Evolutionary conservation across 2,113 vertebrate species (phyloP).

Genomic region (Salvelinus alpinus): DNA sequence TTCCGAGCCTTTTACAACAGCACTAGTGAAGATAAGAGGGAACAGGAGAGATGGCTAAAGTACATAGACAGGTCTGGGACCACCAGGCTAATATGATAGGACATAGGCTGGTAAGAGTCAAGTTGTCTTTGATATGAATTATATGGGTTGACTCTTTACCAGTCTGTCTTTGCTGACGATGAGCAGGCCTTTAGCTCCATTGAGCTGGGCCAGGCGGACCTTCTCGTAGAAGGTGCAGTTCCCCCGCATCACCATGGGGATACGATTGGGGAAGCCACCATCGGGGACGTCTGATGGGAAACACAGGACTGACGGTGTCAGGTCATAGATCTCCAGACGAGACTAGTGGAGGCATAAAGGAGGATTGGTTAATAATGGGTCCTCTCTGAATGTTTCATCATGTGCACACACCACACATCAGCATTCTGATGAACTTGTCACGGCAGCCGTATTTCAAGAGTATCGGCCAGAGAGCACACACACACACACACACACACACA

Average conservation of each 20-base stretch:
- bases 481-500: conserved; percentile 5
- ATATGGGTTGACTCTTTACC: conserved; percentile 63
- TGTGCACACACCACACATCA: too few species aligned
- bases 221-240: conserved; percentile 99
- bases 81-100: too few species aligned
- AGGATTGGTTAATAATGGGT: too few species aligned
- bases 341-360: conserved; percentile 68
- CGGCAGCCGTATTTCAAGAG: too few species aligned
- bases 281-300: conserved; percentile 84
- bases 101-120: too few species aligned
- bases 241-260: conserved; percentile 92
- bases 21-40: too few species aligned
- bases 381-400: too few species aligned
- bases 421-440: too few species aligned
- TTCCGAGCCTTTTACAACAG: too few species aligned
- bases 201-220: conserved; percentile 90
- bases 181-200: conserved; percentile 89
- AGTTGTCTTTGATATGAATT: too few species aligned
- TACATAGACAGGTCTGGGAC: too few species aligned
- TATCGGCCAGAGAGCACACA: neutral
- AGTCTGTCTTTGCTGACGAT: conserved; percentile 90
- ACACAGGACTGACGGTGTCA: conserved; percentile 86
- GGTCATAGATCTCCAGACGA: conserved; percentile 85
- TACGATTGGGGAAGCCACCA: conserved; percentile 84
- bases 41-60: too few species aligned